These are phyloP conservation scores for Leptinotarsa peninsularis DNA, from an alignment of 2,888 invertebrate genomes.

Conservation along the genomic window DNA sequence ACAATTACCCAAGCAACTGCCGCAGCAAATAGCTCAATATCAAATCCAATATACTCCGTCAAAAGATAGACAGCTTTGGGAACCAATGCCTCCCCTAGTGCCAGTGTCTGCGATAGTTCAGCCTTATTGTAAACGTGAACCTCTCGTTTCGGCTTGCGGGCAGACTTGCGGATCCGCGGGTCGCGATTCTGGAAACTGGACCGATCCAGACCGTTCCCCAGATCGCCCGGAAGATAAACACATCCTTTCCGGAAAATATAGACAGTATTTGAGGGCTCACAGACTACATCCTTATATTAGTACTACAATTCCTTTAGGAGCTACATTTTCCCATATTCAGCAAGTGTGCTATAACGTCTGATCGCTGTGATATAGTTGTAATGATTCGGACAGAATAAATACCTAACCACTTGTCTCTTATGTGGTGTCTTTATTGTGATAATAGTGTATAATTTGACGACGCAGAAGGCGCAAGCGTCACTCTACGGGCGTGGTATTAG, in stretches of 20 bases:
- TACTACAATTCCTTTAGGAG: conserved; percentile 66
- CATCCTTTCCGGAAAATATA: conserved; percentile 68
- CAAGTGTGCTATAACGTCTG: conserved; percentile 75
- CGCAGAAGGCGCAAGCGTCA: conserved; percentile 58
- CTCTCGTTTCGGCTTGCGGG: conserved; percentile 65
- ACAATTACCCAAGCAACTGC: conserved; percentile 61
- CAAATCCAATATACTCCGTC: conserved; percentile 52
- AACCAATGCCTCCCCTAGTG: conserved; percentile 62
- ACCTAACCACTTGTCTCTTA: conserved; percentile 54
- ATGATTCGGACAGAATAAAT: conserved; percentile 47
- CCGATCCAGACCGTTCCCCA: conserved; percentile 63
- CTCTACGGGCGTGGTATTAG: conserved; percentile 63
- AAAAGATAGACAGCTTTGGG: conserved; percentile 59
- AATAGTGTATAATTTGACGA: conserved; percentile 65
- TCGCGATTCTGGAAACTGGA: conserved; percentile 63
- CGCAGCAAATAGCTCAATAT: conserved; percentile 62
- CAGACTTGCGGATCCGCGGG: conserved; percentile 60
- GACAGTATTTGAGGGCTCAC: conserved; percentile 71
- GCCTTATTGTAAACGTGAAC: conserved; percentile 61
- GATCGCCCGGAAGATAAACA: conserved; percentile 63
- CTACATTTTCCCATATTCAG: conserved; percentile 70
- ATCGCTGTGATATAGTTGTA: conserved; percentile 64
- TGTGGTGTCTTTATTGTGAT: conserved; percentile 65
- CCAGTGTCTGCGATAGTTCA: conserved; percentile 60
- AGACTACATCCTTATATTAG: conserved; percentile 72